Evolutionary conservation across 2,113 vertebrate genomes (phyloP).

Genomic region (Phrynosoma blainvillii): DNA sequence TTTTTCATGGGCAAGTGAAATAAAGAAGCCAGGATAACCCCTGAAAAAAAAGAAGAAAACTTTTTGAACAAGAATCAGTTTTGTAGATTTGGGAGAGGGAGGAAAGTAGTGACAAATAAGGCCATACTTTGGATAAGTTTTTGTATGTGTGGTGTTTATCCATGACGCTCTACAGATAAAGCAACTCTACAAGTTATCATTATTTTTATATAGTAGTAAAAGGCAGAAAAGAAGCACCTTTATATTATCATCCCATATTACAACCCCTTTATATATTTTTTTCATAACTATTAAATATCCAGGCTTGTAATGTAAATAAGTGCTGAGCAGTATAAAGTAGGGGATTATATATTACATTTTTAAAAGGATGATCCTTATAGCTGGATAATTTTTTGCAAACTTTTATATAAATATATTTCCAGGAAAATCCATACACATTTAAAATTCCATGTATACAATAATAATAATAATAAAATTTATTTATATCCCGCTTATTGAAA

Average conservation of each 20-base stretch:
- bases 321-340: background rate
- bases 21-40: no score
- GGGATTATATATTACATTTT: background rate
- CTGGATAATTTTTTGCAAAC: background rate
- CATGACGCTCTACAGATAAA: conserved; percentile 14
- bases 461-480: no score
- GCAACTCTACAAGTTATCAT: background rate
- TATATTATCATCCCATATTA: background rate
- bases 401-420: background rate
- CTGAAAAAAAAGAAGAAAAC: background rate
- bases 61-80: background rate
- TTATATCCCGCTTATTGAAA: no score
- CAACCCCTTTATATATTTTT: background rate
- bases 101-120: background rate
- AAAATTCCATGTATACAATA: background rate
- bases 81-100: background rate
- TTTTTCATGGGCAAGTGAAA: no score
- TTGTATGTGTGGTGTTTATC: background rate
- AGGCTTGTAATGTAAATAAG: background rate
- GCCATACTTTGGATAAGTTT: background rate
- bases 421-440: background rate
- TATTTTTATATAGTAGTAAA: background rate
- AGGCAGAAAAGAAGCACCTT: background rate
- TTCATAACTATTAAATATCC: background rate
- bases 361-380: background rate